Percentiles rank a stretch among this genome's conserved stretches.
phyloP scores from a whole-genome alignment of 2,113 vertebrate genomes.

The Nymphicus hollandicus region DNA sequence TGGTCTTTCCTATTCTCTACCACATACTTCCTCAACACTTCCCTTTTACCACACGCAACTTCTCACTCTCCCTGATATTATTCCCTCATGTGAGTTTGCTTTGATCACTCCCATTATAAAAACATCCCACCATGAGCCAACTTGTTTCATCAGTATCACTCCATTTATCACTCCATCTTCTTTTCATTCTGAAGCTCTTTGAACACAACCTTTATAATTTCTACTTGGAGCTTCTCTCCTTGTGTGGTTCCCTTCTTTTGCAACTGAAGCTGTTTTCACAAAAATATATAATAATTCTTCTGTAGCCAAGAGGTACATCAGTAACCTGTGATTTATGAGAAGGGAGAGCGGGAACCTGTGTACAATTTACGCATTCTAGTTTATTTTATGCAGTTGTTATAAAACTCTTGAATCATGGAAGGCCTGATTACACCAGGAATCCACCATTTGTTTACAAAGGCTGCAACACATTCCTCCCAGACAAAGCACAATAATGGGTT shows the following conservation, averaged over 20 bases:
- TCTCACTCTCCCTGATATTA: background rate
- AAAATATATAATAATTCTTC: background rate
- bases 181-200: background rate
- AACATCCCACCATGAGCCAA: background rate
- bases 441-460: slow-evolving; percentile 14
- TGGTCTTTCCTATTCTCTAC: background rate
- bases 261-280: background rate
- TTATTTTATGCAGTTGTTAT: background rate
- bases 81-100: background rate
- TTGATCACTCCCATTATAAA: slow-evolving; percentile 3
- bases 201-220: background rate
- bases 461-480: background rate
- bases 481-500: slow-evolving; percentile 1
- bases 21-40: background rate
- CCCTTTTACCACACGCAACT: background rate
- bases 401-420: background rate
- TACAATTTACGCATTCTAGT: background rate
- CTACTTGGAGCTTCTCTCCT: background rate
- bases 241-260: background rate
- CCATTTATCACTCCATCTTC: background rate
- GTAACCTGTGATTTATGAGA: background rate
- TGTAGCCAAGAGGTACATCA: background rate
- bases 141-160: background rate
- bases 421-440: background rate
- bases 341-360: background rate